phyloP scores from a whole-genome alignment of 2,113 vertebrate genomes.

The Acanthisitta chloris region DNA sequence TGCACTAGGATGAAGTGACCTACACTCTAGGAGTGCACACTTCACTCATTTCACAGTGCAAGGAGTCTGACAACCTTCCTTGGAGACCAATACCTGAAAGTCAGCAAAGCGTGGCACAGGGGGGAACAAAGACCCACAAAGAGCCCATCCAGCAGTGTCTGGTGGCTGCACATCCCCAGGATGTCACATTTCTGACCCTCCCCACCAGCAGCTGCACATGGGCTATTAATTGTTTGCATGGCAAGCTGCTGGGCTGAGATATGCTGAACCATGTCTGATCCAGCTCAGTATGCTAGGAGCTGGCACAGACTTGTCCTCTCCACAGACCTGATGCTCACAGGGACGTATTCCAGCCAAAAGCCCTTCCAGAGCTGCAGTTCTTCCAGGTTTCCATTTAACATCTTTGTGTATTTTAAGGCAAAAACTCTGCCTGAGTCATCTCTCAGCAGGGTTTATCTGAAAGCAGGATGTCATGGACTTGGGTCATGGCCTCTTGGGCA shows the following conservation, averaged over 20 bases:
- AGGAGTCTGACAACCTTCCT: not conserved
- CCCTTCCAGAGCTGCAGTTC: not conserved
- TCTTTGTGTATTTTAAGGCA: not conserved
- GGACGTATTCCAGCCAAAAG: not conserved
- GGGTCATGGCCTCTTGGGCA: not conserved
- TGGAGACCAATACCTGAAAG: not conserved
- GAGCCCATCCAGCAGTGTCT: not conserved
- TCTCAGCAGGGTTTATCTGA: not conserved
- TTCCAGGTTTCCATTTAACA: not conserved
- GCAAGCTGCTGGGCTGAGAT: not conserved
- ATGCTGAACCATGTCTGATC: not conserved
- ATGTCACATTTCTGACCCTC: not conserved
- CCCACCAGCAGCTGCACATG: not conserved
- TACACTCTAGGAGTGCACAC: not conserved
- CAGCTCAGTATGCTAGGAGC: no score
- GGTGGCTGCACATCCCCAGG: not conserved
- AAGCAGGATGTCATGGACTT: not conserved
- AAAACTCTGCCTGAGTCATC: not conserved
- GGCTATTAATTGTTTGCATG: not conserved
- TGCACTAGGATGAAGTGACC: not conserved
- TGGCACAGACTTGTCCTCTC: not conserved
- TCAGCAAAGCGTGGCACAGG: not conserved
- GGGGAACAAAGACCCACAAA: no score
- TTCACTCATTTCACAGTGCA: not conserved
- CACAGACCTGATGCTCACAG: rapidly evolving